Conservation (phyloP, 2,888 invertebrate genomes). For the Spisula solida region DNA sequence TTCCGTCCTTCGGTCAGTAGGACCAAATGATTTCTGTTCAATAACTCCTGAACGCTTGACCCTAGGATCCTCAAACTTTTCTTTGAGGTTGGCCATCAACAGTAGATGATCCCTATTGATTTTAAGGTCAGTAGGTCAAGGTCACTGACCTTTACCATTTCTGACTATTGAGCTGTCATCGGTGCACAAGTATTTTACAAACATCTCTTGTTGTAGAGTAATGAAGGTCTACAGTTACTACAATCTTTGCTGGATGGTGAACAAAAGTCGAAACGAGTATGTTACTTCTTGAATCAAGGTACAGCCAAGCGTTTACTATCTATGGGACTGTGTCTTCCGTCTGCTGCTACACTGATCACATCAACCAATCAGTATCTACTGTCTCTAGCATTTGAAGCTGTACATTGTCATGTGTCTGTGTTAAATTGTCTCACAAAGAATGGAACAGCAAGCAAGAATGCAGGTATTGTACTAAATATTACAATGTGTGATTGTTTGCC, state of each 20-base stretch:
- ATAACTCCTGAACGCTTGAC: no score
- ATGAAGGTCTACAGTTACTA: conserved; percentile 56
- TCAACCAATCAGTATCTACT: conserved; percentile 67
- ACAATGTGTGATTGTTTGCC: no score
- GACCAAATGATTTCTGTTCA: no score
- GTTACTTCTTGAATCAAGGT: conserved; percentile 47
- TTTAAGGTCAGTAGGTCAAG: no score
- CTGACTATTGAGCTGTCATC: no score
- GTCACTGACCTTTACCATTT: no score
- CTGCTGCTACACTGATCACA: conserved; percentile 11
- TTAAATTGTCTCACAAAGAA: conserved; percentile 70
- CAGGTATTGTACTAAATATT: conserved; percentile 41
- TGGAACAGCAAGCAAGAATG: conserved; percentile 43
- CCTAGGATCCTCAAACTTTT: no score
- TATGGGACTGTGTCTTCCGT: conserved; percentile 69
- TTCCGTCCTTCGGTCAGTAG: no score
- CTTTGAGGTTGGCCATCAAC: no score
- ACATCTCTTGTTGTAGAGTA: conserved; percentile 38
- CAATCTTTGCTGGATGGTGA: conserved; percentile 43
- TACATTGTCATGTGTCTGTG: conserved; percentile 74
- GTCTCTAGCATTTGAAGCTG: conserved; percentile 76
- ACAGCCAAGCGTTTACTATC: conserved; percentile 76
- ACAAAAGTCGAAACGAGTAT: conserved; percentile 28
- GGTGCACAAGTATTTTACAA: no score
- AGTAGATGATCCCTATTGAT: no score